Evolutionary conservation across 2,113 vertebrate species (phyloP).

Genomic region (Bufo bufo): DNA sequence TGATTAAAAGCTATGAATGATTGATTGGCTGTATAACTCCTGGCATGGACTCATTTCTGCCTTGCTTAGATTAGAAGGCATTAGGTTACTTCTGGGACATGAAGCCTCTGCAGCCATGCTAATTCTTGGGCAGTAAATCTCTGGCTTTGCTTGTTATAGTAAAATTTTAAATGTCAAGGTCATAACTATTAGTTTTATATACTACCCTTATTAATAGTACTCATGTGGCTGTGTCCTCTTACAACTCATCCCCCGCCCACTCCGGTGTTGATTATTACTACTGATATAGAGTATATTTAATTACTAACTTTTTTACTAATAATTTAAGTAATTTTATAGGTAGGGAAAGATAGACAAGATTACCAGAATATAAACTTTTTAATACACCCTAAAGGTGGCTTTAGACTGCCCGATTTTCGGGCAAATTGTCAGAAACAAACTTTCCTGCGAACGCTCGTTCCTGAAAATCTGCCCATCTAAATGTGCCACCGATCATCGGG

Average conservation of each 20-base stretch:
- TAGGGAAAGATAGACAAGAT: background rate
- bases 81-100: constrained; percentile 45
- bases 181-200: constrained; percentile 28
- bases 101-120: constrained; percentile 10
- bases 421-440: too few species aligned
- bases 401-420: too few species aligned
- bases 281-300: background rate
- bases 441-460: too few species aligned
- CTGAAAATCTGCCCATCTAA: too few species aligned
- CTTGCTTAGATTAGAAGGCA: constrained; percentile 35
- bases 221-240: background rate
- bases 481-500: too few species aligned
- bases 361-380: background rate
- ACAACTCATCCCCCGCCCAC: background rate
- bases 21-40: constrained; percentile 25
- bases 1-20: constrained; percentile 46
- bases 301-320: background rate
- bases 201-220: constrained; percentile 22
- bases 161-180: constrained; percentile 40
- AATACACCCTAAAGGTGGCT: background rate
- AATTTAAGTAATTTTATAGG: background rate
- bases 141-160: constrained; percentile 21
- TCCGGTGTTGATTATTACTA: background rate
- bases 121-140: constrained; percentile 39
- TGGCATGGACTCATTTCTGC: constrained; percentile 34